phyloP scores from a whole-genome alignment of 2,888 invertebrate species.

The Ormia ochracea region DNA sequence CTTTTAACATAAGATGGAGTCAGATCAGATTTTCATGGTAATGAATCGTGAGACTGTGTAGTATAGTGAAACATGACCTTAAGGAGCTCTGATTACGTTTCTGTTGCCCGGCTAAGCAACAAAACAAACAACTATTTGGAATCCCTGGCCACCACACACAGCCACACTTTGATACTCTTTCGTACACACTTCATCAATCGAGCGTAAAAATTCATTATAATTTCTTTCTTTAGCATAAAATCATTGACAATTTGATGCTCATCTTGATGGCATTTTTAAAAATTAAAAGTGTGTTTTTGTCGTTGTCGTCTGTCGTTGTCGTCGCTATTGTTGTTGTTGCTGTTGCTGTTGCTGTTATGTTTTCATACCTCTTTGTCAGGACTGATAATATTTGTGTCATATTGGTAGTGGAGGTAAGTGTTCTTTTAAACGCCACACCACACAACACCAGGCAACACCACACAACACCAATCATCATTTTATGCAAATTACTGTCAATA shows the following conservation, averaged over 20 bases:
- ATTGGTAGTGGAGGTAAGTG: conserved; percentile 29
- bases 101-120: too few species aligned
- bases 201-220: conserved; percentile 46
- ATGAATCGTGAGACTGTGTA: too few species aligned
- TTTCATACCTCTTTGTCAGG: not conserved
- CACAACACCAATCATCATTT: conserved; percentile 12
- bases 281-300: not conserved
- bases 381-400: conserved; percentile 35
- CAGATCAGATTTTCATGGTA: too few species aligned
- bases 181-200: conserved; percentile 39
- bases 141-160: not conserved
- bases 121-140: not conserved
- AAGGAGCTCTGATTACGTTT: too few species aligned
- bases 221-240: conserved; percentile 35
- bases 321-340: too few species aligned
- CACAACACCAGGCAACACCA: not conserved
- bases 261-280: not conserved
- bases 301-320: too few species aligned
- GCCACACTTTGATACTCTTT: not conserved
- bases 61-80: too few species aligned
- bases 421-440: conserved; percentile 4
- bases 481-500: conserved; percentile 50
- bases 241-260: conserved; percentile 60
- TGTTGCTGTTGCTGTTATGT: too few species aligned
- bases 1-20: too few species aligned